Percentiles rank a stretch among this genome's conserved stretches.
Evolutionary conservation across 1,140 invertebrate species (phyloP).

Genomic region (Elymnias hypermnestra): DNA sequence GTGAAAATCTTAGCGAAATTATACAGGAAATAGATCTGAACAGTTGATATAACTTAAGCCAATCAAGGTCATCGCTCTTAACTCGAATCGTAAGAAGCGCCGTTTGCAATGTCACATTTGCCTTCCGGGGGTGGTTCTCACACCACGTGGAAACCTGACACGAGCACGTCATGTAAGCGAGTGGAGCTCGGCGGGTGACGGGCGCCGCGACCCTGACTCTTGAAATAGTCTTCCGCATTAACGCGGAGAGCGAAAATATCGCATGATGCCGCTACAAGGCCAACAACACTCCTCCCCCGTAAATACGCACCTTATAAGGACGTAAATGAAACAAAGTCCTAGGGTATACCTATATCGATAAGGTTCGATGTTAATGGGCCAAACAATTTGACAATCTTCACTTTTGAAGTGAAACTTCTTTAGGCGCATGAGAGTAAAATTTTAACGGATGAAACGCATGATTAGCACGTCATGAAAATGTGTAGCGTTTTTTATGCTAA

Average conservation of each 20-base stretch:
- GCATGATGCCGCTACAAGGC: constrained; percentile 63
- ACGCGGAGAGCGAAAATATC: constrained; percentile 69
- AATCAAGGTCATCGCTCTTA: not conserved
- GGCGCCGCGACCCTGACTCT: constrained; percentile 67
- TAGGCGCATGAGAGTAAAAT: no score
- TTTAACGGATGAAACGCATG: no score
- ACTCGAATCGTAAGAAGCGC: not conserved
- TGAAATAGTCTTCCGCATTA: constrained; percentile 75
- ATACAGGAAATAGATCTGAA: no score
- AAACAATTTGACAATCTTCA: no score
- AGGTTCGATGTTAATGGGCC: no score
- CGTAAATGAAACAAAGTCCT: constrained; percentile 42
- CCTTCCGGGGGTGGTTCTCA: constrained; percentile 11
- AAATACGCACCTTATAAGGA: constrained; percentile 43
- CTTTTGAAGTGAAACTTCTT: no score
- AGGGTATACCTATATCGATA: no score
- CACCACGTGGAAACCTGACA: constrained; percentile 46
- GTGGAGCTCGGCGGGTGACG: constrained; percentile 47
- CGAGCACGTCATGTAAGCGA: constrained; percentile 39
- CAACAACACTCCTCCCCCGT: constrained; percentile 40
- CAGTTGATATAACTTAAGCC: no score
- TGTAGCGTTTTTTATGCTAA: no score
- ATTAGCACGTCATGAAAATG: no score
- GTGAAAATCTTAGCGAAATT: no score
- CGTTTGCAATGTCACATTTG: constrained; percentile 2